Evolutionary conservation across 2,797 vertebrate species (phyloP).

Genomic region (Myripristis murdjan): DNA sequence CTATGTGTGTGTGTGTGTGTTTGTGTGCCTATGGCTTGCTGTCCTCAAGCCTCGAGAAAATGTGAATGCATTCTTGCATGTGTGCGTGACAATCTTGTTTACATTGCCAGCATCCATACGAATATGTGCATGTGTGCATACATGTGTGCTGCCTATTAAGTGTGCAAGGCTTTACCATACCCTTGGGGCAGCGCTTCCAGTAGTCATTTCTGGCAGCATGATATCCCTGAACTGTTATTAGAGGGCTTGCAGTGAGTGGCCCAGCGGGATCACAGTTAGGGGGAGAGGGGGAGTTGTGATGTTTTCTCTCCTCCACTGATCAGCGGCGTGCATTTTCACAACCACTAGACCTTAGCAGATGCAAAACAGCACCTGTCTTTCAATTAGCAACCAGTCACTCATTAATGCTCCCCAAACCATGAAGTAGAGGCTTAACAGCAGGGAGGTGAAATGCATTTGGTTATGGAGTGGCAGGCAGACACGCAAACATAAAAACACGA

Average conservation of each 20-base stretch:
- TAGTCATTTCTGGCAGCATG: conserved; percentile 51
- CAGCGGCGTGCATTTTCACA: not conserved
- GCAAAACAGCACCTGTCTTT: conserved; percentile 57
- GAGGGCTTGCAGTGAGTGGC: conserved; percentile 35
- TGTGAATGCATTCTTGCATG: not conserved
- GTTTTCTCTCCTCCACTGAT: conserved; percentile 8
- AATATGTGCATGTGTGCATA: not conserved
- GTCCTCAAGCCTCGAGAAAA: not conserved
- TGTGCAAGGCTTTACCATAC: conserved; percentile 29
- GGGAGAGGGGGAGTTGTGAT: conserved; percentile 19
- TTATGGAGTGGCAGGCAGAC: conserved; percentile 10
- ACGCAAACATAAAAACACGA: not conserved
- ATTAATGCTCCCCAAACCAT: conserved; percentile 3
- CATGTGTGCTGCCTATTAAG: not conserved
- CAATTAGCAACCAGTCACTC: conserved; percentile 25
- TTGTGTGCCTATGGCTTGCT: not conserved
- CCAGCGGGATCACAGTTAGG: conserved; percentile 41
- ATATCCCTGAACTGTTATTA: conserved; percentile 53
- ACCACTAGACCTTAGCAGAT: conserved; percentile 23
- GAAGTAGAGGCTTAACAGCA: not conserved
- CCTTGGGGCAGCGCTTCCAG: conserved; percentile 47
- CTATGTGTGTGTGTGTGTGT: conserved; percentile 1
- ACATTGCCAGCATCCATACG: no score
- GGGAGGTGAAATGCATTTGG: conserved; percentile 8
- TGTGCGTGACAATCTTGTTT: no score